Percentiles rank a stretch among this genome's conserved stretches.
These are phyloP conservation scores for Poeciliopsis gracilis DNA, from an alignment of 2,797 vertebrate genomes.

Conservation along the genomic window DNA sequence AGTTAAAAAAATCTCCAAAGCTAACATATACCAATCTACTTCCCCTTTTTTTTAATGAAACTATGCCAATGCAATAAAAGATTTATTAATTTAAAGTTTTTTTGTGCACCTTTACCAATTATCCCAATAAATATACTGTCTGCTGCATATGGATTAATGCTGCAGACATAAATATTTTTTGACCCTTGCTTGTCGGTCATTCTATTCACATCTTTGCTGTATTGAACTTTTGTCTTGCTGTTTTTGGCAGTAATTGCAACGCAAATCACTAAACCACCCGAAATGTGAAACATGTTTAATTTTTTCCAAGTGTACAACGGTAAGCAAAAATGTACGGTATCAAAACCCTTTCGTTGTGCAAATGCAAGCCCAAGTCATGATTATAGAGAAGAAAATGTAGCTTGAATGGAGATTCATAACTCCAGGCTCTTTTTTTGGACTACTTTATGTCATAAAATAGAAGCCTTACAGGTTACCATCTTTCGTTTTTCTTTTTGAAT, in stretches of 20 bases:
- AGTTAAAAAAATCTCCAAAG: background rate
- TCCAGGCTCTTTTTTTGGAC: background rate
- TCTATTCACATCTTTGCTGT: background rate
- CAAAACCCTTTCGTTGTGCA: constrained; percentile 6
- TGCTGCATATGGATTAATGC: no score
- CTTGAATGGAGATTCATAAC: constrained; percentile 15
- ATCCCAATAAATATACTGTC: background rate
- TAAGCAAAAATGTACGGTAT: constrained; percentile 16
- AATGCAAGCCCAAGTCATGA: constrained; percentile 11
- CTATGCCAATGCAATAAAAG: background rate
- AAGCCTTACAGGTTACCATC: constrained; percentile 14
- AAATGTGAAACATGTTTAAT: constrained; percentile 17
- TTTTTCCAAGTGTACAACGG: constrained; percentile 18
- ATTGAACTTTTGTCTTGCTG: background rate
- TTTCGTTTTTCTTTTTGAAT: constrained; percentile 22
- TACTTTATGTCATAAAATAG: background rate
- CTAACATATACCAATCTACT: background rate
- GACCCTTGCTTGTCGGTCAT: background rate
- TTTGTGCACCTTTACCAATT: background rate
- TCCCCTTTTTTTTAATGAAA: background rate
- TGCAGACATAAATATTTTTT: background rate
- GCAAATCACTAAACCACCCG: constrained; percentile 28
- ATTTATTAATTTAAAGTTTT: background rate
- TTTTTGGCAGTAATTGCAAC: constrained; percentile 45
- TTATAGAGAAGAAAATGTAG: background rate